Evolutionary conservation across 2,797 vertebrate species (phyloP), one percentile per base, ranked within the genome.

Genomic region (Allobates femoralis): DNA sequence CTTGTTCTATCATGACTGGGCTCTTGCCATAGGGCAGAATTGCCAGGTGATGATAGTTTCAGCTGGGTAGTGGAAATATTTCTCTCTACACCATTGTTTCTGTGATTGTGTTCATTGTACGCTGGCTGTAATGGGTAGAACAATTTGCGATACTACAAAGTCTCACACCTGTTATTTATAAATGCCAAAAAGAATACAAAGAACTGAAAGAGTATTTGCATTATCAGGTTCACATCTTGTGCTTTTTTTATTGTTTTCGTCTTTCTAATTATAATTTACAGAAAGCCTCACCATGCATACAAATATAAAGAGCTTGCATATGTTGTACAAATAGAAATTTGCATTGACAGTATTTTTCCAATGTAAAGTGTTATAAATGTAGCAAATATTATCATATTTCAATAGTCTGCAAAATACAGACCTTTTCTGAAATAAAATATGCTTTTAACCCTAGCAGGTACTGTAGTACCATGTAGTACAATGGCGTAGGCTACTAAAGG

Each of bases 1-100:
- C 73, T 66, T n/a, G 6, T 51, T 83, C 77, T 51, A 67, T 77
- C 58, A 84, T 66, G 56, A 67, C 75, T 0, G 0, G 23, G 14
- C 85, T 86, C 51, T 50, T 51, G 84, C 90, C 85, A 41, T 85
- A 87, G 83, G 85, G 82, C 89, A 69, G 37, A 5, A 69, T 76
- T 87, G 84, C 78, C 74, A 85, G 0, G 16, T 88, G 87, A n/a
- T 64, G 90, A 85, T 90, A 83, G 55, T 81, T 88, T 89, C 86
- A 80, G 76, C 66, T 84, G 50, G 58, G 28, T 81, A 80, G 80
- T 60, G 15, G 10, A 53, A 87, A 46, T 79, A 75, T 80, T 51
- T 56, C 41, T 64, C 51, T 58, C 23, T 55, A 56, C 21, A 30
- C 21, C 23, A 75, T 73, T 50, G 46, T 83, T 56, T 71, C 69